phyloP scores from a whole-genome alignment of 1,140 invertebrate genomes.

The Panulirus ornatus region DNA sequence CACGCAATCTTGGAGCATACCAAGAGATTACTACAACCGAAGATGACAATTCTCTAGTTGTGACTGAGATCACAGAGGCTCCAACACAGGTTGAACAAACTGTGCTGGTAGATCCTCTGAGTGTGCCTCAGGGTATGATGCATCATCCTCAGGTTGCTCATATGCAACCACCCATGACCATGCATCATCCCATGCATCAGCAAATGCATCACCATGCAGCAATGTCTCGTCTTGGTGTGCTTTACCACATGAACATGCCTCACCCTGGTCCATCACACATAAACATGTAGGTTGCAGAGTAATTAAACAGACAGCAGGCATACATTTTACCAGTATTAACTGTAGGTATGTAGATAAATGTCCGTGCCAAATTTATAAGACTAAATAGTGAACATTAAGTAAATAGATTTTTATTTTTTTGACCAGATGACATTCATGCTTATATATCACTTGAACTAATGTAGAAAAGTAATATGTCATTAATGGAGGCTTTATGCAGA shows the following conservation, averaged over 20 bases:
- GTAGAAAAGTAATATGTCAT: no score
- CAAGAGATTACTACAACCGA: constrained; percentile 69
- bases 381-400: no score
- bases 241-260: constrained; percentile 70
- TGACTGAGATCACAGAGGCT: constrained; percentile 74
- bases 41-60: constrained; percentile 74
- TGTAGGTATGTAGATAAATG: neutral
- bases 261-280: constrained; percentile 67
- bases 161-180: constrained; percentile 65
- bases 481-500: no score
- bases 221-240: constrained; percentile 67
- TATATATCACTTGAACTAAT: no score
- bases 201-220: constrained; percentile 70
- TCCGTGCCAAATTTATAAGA: constrained; percentile 7
- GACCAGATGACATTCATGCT: no score
- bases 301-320: neutral
- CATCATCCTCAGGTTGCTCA: constrained; percentile 68
- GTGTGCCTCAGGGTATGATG: constrained; percentile 67
- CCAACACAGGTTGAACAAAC: constrained; percentile 67
- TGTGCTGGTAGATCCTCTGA: constrained; percentile 64
- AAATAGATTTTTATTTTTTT: no score
- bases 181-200: constrained; percentile 69
- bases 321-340: neutral
- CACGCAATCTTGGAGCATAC: constrained; percentile 70
- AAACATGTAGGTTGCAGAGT: constrained; percentile 32